Base-by-base conservation (phyloP, 2,797 vertebrate species). In the Adrianichthys oophorus region DNA sequence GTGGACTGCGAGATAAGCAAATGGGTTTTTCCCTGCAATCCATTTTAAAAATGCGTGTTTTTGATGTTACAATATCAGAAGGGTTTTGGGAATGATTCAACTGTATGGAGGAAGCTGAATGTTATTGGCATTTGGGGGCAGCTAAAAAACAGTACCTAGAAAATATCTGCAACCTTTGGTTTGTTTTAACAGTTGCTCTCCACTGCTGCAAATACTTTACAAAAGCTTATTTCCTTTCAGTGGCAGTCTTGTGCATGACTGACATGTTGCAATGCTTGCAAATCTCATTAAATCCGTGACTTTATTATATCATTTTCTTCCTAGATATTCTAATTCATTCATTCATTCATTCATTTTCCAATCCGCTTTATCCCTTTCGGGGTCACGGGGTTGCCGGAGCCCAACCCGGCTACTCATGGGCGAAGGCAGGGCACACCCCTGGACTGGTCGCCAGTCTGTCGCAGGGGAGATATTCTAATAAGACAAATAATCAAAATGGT, bases 151-250 rank as follows among this genome's bases (percentile, higher is more conserved):
- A 57, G 71, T 55, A 70, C 65, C 68, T 59, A 76, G 62, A 74
- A 80, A 77, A 82, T 76, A 76, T 62, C 75, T 50, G 46, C 69
- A 76, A 69, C 65, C 64, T 53, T 46, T 44, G 26, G 15, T 63
- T 62, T 76, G 60, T 63, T 32, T 12, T 32, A 66, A 45, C 55
- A 69, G 19, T 37, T 45, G 55, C 54, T 45, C 52, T 52, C 58
- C 46, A 59, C 56, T 41, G 44, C 24, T 45, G 15, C 78, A 67
- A 78, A 84, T 84, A 32, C 66, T 74, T 23, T 48, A 42, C 53
- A 55, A 59, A 56, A 46, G 54, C 48, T 49, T 12, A 13, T 26
- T 15, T 44, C 15, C 26, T 26, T n/a, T 55, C 21, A 23, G 57
- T 52, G 40, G 62, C 48, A 53, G 56, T 75, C 42, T 56, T 24